phyloP scores from a whole-genome alignment of 1,140 invertebrate species.

The Hormaphis cornu region DNA sequence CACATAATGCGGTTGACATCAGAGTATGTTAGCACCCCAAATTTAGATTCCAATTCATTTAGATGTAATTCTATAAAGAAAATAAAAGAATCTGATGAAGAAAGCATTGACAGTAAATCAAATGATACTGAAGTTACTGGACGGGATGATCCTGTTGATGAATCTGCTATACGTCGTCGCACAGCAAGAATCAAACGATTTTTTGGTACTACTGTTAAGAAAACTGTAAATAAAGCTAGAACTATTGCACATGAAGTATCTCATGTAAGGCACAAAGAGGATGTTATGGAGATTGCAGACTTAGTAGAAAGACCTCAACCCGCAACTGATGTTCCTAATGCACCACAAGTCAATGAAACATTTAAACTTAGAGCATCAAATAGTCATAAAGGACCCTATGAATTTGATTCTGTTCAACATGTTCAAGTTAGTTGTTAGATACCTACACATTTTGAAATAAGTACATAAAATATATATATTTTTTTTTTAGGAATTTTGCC shows the following conservation, averaged over 20 bases:
- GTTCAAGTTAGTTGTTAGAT: constrained; percentile 48
- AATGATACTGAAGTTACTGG: constrained; percentile 50
- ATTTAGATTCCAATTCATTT: constrained; percentile 46
- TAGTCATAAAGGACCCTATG: constrained; percentile 91
- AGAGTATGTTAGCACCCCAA: constrained; percentile 70
- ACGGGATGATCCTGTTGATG: constrained; percentile 45
- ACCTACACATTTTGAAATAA: background rate
- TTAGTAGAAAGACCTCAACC: constrained; percentile 51
- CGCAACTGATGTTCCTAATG: constrained; percentile 2
- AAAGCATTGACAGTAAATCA: constrained; percentile 63
- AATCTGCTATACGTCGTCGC: constrained; percentile 45
- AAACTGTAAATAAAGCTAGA: constrained; percentile 83
- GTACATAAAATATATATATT: background rate
- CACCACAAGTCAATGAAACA: constrained; percentile 55
- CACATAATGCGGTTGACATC: constrained; percentile 91
- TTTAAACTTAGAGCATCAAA: constrained; percentile 89
- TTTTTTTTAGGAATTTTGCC: constrained; percentile 55
- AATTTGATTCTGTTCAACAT: constrained; percentile 72
- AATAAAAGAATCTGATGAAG: constrained; percentile 71
- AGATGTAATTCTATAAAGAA: constrained; percentile 42
- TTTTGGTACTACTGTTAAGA: constrained; percentile 73
- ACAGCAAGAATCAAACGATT: constrained; percentile 69
- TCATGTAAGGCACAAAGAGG: constrained; percentile 72
- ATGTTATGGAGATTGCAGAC: constrained; percentile 72
- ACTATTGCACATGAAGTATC: constrained; percentile 73